These are phyloP conservation scores for Nomada lathburiana DNA, from an alignment of 2,888 invertebrate species.

Conservation along the genomic window DNA sequence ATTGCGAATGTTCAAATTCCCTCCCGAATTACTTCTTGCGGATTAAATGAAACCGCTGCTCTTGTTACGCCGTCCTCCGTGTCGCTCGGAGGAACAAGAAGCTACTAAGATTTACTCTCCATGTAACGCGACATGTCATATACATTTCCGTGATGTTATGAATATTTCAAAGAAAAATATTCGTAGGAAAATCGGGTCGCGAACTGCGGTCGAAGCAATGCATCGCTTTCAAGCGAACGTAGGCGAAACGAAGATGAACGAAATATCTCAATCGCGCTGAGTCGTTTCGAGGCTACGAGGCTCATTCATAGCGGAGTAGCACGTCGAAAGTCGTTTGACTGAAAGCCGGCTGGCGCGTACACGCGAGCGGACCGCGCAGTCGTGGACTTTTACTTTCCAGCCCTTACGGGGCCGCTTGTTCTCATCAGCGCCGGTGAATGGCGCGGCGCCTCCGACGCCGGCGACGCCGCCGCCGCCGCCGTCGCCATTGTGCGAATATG, in stretches of 20 bases:
- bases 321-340: constrained; percentile 41
- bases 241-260: neutral
- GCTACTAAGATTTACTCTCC: no score
- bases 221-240: no score
- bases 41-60: no score
- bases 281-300: constrained; percentile 29
- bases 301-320: constrained; percentile 37
- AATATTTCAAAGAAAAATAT: no score
- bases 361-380: constrained; percentile 44
- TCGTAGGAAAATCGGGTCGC: no score
- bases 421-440: constrained; percentile 71
- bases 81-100: no score
- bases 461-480: constrained; percentile 36
- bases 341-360: constrained; percentile 40
- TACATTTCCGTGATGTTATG: no score
- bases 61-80: no score
- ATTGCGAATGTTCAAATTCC: no score
- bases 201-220: neutral
- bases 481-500: constrained; percentile 73
- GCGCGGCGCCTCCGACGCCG: constrained; percentile 59
- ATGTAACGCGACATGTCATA: no score
- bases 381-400: constrained; percentile 73
- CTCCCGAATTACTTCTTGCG: no score
- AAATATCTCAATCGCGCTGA: neutral
- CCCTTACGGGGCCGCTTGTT: constrained; percentile 67